Evolutionary conservation across 2,113 vertebrate genomes (phyloP).

Genomic region (Budorcas taxicolor): DNA sequence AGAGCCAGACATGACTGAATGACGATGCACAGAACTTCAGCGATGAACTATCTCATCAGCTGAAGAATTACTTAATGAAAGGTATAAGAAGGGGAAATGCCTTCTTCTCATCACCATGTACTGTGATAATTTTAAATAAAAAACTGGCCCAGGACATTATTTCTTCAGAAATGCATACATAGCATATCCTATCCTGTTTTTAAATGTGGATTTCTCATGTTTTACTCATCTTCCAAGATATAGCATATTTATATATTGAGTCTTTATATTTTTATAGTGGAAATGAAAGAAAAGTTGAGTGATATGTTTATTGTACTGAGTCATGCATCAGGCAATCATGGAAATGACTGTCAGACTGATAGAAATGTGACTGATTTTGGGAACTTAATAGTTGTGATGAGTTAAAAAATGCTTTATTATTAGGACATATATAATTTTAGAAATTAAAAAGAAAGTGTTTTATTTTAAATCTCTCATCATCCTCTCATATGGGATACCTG

Average conservation of each 20-base stretch:
- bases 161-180: background rate
- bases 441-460: constrained; percentile 31
- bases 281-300: constrained; percentile 23
- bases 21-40: background rate
- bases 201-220: background rate
- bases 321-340: background rate
- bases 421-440: background rate
- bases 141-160: background rate
- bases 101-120: background rate
- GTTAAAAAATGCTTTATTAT: background rate
- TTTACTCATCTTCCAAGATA: background rate
- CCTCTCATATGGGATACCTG: background rate
- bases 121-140: constrained; percentile 8
- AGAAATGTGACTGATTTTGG: constrained; percentile 9
- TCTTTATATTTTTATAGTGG: background rate
- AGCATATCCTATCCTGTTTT: background rate
- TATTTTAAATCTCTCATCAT: background rate
- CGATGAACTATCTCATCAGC: background rate
- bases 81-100: background rate
- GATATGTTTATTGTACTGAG: background rate
- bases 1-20: background rate
- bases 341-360: background rate
- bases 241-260: background rate
- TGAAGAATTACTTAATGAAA: constrained; percentile 32
- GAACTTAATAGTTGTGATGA: background rate